Evolutionary conservation across 1,140 invertebrate genomes (phyloP).

Genomic region (Drosophila baimaii): DNA sequence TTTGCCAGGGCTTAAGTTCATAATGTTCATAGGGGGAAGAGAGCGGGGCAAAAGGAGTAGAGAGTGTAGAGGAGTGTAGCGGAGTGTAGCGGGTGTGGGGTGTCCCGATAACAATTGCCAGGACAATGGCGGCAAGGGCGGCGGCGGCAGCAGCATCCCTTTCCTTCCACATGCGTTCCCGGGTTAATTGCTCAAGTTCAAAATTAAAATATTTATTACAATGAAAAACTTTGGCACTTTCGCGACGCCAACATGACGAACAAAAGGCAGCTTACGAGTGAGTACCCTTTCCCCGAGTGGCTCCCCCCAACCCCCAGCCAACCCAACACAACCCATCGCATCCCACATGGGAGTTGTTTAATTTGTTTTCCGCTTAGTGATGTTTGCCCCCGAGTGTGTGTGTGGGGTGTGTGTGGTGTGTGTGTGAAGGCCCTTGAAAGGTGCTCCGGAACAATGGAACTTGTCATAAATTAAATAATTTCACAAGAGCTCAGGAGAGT

Average conservation of each 20-base stretch:
- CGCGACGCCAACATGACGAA: constrained; percentile 75
- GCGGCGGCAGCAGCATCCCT: background rate
- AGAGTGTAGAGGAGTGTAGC: constrained; percentile 4
- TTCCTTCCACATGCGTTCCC: constrained; percentile 69
- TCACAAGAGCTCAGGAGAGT: constrained; percentile 14
- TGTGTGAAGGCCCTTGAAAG: constrained; percentile 15
- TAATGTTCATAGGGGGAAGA: constrained; percentile 52
- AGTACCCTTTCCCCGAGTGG: constrained; percentile 24
- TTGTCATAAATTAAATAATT: constrained; percentile 52
- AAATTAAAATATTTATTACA: constrained; percentile 83
- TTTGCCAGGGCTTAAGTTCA: constrained; percentile 72
- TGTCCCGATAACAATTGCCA: constrained; percentile 57
- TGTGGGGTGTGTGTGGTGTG: background rate
- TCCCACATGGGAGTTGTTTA: constrained; percentile 44
- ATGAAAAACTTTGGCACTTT: constrained; percentile 82
- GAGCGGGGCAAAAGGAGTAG: background rate
- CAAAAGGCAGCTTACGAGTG: constrained; percentile 65
- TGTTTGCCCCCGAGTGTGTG: constrained; percentile 30
- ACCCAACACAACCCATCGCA: background rate
- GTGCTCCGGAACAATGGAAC: constrained; percentile 47
- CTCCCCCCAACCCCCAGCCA: background rate
- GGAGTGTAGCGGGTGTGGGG: constrained; percentile 10
- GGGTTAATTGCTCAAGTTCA: constrained; percentile 82
- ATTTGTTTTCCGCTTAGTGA: constrained; percentile 55
- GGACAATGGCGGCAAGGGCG: constrained; percentile 33